phyloP scores from a whole-genome alignment of 2,797 vertebrate species.

The Etheostoma nigrum region DNA sequence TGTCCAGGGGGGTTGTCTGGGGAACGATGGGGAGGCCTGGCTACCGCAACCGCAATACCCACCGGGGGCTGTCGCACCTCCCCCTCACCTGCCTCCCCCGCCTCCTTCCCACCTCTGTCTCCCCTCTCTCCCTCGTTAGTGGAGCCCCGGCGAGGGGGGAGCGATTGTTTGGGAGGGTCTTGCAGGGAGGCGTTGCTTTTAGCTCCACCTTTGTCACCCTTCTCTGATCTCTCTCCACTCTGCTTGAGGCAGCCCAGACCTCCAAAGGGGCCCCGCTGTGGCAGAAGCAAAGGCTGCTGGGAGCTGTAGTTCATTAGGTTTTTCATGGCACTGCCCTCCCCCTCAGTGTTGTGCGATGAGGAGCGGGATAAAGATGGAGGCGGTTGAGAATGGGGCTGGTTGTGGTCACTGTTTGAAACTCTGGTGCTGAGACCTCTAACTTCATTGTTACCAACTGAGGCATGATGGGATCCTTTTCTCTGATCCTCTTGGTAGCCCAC shows the following conservation, averaged over 20 bases:
- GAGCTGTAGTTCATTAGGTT: conserved; percentile 95
- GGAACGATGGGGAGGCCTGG: conserved; percentile 88
- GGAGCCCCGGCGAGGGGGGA: conserved; percentile 85
- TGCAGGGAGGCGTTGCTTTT: conserved; percentile 84
- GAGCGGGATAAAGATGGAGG: conserved; percentile 57
- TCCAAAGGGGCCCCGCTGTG: conserved; percentile 92
- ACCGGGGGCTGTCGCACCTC: conserved; percentile 96
- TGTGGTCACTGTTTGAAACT: conserved; percentile 56
- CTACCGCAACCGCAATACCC: conserved; percentile 94
- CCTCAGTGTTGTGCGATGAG: conserved; percentile 66
- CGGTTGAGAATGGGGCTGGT: conserved; percentile 65
- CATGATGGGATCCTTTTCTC: conserved; percentile 85
- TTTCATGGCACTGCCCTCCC: conserved; percentile 94
- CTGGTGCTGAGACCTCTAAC: conserved; percentile 75
- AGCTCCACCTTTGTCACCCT: conserved; percentile 71
- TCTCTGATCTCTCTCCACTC: conserved; percentile 84
- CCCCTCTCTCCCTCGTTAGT: conserved; percentile 87
- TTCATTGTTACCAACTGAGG: conserved; percentile 82
- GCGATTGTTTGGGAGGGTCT: conserved; percentile 82
- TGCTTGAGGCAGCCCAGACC: conserved; percentile 91
- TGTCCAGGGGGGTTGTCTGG: conserved; percentile 82
- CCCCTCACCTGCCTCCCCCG: conserved; percentile 85
- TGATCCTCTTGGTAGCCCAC: conserved; percentile 80
- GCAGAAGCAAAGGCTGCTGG: conserved; percentile 89
- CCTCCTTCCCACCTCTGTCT: conserved; percentile 85